phyloP scores from a whole-genome alignment of 2,113 vertebrate species.

The Pavo muticus region DNA sequence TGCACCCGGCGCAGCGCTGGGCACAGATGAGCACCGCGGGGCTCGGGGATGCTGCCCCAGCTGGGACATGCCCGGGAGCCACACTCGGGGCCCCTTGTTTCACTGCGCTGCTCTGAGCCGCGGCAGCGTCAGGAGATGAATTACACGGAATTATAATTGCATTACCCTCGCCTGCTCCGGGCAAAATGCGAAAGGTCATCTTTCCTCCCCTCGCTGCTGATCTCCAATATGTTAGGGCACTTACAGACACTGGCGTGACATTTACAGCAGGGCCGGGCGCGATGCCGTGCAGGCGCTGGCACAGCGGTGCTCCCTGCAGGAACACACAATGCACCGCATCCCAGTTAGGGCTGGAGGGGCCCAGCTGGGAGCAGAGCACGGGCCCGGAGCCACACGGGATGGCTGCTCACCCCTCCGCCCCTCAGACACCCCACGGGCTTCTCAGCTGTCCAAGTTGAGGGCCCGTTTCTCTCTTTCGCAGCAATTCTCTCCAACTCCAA shows the following conservation, averaged over 20 bases:
- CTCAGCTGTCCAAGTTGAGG: no score
- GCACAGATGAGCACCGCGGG: accelerated
- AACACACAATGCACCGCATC: no score
- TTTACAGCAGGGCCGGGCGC: constrained; percentile 21
- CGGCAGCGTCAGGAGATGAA: constrained; percentile 36
- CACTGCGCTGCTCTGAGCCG: background rate
- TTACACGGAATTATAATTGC: constrained; percentile 57
- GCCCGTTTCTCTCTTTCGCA: no score
- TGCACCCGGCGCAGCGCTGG: accelerated
- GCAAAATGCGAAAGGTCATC: constrained; percentile 73
- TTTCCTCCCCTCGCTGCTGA: constrained; percentile 42
- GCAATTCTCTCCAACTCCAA: no score
- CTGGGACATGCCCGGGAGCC: background rate
- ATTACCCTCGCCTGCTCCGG: constrained; percentile 57
- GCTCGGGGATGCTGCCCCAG: accelerated
- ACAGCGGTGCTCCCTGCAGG: no score
- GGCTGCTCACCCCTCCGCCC: no score
- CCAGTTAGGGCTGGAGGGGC: no score
- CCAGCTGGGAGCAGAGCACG: no score
- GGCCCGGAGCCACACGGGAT: no score
- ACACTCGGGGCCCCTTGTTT: background rate
- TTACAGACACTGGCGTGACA: constrained; percentile 30
- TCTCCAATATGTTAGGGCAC: constrained; percentile 53
- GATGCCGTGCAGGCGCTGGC: background rate
- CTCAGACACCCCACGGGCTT: no score